These are phyloP conservation scores for Ischnura elegans DNA, from an alignment of 2,888 invertebrate genomes.

Conservation along the genomic window DNA sequence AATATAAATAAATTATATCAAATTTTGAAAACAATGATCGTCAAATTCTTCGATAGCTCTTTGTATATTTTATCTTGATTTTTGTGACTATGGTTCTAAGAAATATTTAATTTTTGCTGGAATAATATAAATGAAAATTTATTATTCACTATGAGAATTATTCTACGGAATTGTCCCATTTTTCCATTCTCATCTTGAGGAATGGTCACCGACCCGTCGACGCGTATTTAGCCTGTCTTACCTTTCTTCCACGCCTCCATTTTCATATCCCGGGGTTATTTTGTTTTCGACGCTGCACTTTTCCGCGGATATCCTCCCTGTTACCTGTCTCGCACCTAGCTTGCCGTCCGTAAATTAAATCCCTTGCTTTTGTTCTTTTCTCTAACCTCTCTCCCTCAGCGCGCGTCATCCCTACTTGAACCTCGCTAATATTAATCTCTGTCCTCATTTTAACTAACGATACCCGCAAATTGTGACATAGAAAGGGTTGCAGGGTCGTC, in stretches of 20 bases:
- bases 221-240: neutral
- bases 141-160: neutral
- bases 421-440: neutral
- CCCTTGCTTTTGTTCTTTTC: slow-evolving; percentile 53
- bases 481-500: neutral
- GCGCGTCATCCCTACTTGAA: neutral
- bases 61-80: too few relatives aligned
- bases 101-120: neutral
- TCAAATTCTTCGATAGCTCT: too few relatives aligned
- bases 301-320: slow-evolving; percentile 34
- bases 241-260: neutral
- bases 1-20: too few relatives aligned
- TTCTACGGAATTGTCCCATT: neutral
- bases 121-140: neutral
- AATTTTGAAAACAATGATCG: too few relatives aligned
- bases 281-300: neutral
- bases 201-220: neutral
- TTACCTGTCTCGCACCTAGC: slow-evolving; percentile 46
- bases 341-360: neutral
- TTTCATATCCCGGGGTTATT: neutral
- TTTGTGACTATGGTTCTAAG: neutral
- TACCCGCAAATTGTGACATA: neutral
- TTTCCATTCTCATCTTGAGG: neutral
- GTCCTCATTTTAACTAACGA: neutral
- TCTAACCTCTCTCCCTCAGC: slow-evolving; percentile 21